phyloP scores from a whole-genome alignment of 2,797 vertebrate genomes.

The Trachurus trachurus region DNA sequence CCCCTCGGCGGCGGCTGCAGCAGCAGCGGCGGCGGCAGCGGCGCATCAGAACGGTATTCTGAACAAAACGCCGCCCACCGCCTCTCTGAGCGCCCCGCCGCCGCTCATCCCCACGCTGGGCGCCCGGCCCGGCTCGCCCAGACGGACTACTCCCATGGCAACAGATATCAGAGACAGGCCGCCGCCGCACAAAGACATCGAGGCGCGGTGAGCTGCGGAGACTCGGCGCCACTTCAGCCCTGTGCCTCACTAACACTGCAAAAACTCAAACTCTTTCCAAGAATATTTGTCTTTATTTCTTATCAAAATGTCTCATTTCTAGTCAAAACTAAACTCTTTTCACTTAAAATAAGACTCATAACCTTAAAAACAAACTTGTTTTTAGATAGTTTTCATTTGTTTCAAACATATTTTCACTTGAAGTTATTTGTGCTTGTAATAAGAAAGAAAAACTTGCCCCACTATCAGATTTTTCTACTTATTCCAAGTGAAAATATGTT shows the following conservation, averaged over 20 bases:
- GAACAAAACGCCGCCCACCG: constrained; percentile 95
- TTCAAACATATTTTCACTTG: too few relatives aligned
- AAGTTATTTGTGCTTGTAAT: too few relatives aligned
- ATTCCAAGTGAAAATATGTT: too few relatives aligned
- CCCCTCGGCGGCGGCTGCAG: constrained; percentile 84
- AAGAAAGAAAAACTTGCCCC: too few relatives aligned
- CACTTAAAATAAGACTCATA: too few relatives aligned
- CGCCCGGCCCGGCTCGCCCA: constrained; percentile 90
- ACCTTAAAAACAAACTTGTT: too few relatives aligned
- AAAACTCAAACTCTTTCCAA: too few relatives aligned
- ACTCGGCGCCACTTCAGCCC: constrained; percentile 45
- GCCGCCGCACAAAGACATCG: constrained; percentile 95
- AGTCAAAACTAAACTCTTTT: too few relatives aligned
- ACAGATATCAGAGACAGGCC: constrained; percentile 95
- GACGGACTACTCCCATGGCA: constrained; percentile 95
- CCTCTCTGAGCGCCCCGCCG: constrained; percentile 95
- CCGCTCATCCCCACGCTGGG: constrained; percentile 95
- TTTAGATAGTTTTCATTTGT: too few relatives aligned
- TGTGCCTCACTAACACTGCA: constrained; percentile 73
- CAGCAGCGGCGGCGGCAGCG: constrained; percentile 11
- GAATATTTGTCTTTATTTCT: too few relatives aligned
- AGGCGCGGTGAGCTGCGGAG: constrained; percentile 92
- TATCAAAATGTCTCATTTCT: too few relatives aligned
- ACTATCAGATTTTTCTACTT: too few relatives aligned
- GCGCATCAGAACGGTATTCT: constrained; percentile 94